Evolutionary conservation across 2,888 invertebrate genomes (phyloP).

Genomic region (Apomyelois bistriatella): DNA sequence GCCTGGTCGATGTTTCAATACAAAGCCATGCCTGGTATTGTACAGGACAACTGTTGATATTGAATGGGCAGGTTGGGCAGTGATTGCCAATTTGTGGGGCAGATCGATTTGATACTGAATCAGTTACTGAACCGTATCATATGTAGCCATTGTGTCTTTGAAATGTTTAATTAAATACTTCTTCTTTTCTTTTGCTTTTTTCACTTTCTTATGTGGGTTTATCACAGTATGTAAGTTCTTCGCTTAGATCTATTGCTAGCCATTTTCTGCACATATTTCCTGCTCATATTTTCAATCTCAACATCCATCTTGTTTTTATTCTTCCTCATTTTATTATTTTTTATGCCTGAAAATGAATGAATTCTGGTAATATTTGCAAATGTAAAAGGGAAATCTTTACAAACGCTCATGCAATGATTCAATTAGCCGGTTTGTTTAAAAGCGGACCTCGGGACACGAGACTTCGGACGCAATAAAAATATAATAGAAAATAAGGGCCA

Average conservation of each 20-base stretch:
- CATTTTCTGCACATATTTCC: no score
- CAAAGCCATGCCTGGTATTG: not conserved
- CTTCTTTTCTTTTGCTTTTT: no score
- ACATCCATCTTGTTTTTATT: no score
- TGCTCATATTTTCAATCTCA: no score
- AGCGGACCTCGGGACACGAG: constrained; percentile 15
- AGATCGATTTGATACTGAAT: not conserved
- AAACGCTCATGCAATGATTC: constrained; percentile 17
- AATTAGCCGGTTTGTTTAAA: constrained; percentile 16
- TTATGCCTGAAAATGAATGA: no score
- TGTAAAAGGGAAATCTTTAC: not conserved
- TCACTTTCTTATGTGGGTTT: no score
- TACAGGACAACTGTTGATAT: not conserved
- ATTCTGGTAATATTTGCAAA: no score
- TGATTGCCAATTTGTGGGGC: constrained; percentile 3
- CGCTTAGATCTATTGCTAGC: no score
- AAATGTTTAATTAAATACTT: no score
- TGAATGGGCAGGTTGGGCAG: constrained; percentile 2
- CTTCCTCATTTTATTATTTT: no score
- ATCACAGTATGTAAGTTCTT: no score
- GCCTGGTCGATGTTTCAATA: not conserved
- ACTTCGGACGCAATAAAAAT: constrained; percentile 17
- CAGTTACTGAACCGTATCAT: not conserved
- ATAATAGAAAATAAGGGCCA: constrained; percentile 1
- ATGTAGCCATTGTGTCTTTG: not conserved